Base-by-base conservation (phyloP, 2,113 vertebrate genomes). In the Bubo scandiacus region DNA sequence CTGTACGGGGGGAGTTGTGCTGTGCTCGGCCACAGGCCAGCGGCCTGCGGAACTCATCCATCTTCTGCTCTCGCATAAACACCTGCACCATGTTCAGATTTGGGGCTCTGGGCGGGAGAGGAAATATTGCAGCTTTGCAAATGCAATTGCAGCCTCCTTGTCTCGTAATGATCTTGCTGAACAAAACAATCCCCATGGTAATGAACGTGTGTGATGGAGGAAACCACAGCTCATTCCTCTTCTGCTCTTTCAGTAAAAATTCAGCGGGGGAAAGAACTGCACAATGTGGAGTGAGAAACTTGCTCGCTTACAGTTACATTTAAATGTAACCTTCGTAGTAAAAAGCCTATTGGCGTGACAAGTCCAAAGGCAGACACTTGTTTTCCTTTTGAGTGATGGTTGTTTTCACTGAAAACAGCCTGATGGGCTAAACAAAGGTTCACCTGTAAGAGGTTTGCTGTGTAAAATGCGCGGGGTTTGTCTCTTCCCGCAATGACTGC, bases 71-170 rank as follows among this genome's bases (percentile, higher is more conserved):
- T 73, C 6, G 2, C 22, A 18, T 12, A 2, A 73, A 15, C 61
- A 54, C 5, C 14, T 27, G 20, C 5, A 34, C 10, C 4, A 0
- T 5, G 12, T 26, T 67, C 0, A 0, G 25, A 34, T 40, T 52
- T 38, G 63, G 29, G 36, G 13, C 22, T 72, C 12, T 40, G 43
- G 27, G 36, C 49, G 29, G 40, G 26, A 51, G 34, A 81, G 58
- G 58, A 42, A 80, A n/a, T 23, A 4, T 0, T 55, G 42, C 13
- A 13, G 29, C 34, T 70, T 17, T 15, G 22, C 30, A 66, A 67
- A 30, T 21, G 11, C 34, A 34, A 0, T 32, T 51, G 57, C 43
- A 58, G 65, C 54, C 6, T 66, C 49, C 23, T 54, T 22, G 34
- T 40, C 68, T 66, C 0, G 1, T 67, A 23, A 20, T 19, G 27